These are phyloP conservation scores for Myzus persicae DNA, from an alignment of 1,140 invertebrate species.

Conservation along the genomic window DNA sequence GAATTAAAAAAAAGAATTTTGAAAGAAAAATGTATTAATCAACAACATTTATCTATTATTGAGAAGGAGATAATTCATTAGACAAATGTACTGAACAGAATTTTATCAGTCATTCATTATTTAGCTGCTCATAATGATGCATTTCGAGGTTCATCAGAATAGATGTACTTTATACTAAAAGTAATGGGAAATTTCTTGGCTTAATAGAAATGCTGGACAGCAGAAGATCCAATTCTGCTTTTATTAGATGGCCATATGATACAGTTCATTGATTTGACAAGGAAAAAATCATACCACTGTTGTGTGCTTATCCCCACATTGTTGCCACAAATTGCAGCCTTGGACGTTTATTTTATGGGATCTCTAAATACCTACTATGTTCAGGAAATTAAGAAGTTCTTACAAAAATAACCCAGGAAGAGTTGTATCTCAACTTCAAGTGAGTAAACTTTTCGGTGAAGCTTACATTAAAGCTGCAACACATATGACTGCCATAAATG, in stretches of 20 bases:
- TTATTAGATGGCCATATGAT: constrained; percentile 63
- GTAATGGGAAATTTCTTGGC: too few species aligned
- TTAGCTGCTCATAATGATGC: too few species aligned
- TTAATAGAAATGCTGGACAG: too few species aligned
- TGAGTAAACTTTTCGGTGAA: constrained; percentile 56
- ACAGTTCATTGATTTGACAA: constrained; percentile 60
- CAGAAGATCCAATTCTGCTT: constrained; percentile 62
- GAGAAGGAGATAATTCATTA: too few species aligned
- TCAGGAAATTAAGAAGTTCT: constrained; percentile 65
- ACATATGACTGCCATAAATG: constrained; percentile 56
- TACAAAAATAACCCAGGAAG: constrained; percentile 66
- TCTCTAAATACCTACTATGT: constrained; percentile 65
- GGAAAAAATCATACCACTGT: constrained; percentile 61
- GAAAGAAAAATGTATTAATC: too few species aligned
- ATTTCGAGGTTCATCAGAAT: too few species aligned
- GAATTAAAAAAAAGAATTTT: too few species aligned
- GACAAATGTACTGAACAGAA: too few species aligned
- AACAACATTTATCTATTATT: too few species aligned
- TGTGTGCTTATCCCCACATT: constrained; percentile 62
- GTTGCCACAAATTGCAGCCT: constrained; percentile 64
- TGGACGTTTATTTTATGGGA: constrained; percentile 65
- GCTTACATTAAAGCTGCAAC: constrained; percentile 57
- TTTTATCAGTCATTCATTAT: too few species aligned
- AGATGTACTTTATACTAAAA: too few species aligned
- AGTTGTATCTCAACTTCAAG: constrained; percentile 63